A percentile compares a stretch with the other conserved stretches of the same genome.
These are phyloP conservation scores for Philaethria dido DNA, from an alignment of 2,888 invertebrate genomes.

Conservation along the genomic window DNA sequence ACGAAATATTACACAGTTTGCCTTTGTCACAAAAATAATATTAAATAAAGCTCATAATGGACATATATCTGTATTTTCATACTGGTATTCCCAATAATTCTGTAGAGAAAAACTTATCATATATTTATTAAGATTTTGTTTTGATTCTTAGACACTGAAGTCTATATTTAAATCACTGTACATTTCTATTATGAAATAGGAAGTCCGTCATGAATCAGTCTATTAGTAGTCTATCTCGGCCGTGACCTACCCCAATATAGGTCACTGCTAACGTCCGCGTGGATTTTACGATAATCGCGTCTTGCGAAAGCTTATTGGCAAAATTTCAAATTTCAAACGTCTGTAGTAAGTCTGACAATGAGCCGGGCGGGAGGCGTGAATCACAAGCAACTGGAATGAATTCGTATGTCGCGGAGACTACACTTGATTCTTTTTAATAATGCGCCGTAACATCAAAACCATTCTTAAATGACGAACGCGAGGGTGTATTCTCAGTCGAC, in stretches of 20 bases:
- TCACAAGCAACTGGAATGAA: constrained; percentile 57
- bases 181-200: constrained; percentile 18
- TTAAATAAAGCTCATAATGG: too few species aligned
- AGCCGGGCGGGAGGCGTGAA: constrained; percentile 55
- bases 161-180: neutral
- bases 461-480: constrained; percentile 34
- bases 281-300: constrained; percentile 78
- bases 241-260: constrained; percentile 76
- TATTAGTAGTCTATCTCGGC: constrained; percentile 62
- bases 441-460: constrained; percentile 42
- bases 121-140: neutral
- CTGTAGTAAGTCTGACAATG: constrained; percentile 79
- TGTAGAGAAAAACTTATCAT: too few species aligned
- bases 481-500: constrained; percentile 58
- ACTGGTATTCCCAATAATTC: too few species aligned
- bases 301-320: constrained; percentile 78
- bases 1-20: too few species aligned
- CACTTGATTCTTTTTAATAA: constrained; percentile 52
- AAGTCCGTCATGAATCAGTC: constrained; percentile 39
- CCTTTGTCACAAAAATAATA: too few species aligned
- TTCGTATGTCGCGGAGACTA: constrained; percentile 58
- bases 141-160: neutral
- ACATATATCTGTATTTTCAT: too few species aligned
- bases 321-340: constrained; percentile 77
- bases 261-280: constrained; percentile 72